A percentile compares a stretch with the other conserved stretches of the same genome.
Evolutionary conservation across 2,113 vertebrate genomes (phyloP).

Genomic region (Sterna hirundo): DNA sequence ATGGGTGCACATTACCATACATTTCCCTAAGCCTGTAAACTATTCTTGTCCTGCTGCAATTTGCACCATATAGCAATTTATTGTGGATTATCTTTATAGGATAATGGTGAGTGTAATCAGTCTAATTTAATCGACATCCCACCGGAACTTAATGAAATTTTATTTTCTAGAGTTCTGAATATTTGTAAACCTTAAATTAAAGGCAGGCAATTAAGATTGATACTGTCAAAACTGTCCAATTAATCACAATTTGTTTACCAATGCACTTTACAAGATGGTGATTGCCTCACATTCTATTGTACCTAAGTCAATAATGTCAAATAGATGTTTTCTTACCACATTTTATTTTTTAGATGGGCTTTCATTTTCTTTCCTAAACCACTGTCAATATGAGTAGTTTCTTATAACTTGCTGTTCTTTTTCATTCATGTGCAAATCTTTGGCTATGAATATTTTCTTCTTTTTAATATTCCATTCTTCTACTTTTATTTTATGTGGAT

Average conservation of each 20-base stretch:
- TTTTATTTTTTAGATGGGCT: neutral
- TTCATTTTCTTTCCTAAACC: neutral
- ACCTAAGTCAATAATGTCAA: neutral
- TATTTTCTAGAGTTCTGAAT: constrained; percentile 42
- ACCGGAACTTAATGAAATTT: constrained; percentile 35
- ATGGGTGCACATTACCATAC: constrained; percentile 24
- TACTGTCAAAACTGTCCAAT: neutral
- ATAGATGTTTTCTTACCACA: neutral
- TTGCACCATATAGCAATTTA: constrained; percentile 46
- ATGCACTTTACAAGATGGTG: neutral
- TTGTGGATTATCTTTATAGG: constrained; percentile 41
- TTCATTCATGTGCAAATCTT: neutral
- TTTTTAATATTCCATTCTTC: neutral
- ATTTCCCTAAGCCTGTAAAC: constrained; percentile 40
- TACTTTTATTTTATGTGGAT: neutral
- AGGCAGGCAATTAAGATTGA: constrained; percentile 28
- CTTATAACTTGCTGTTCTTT: neutral
- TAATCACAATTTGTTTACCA: constrained; percentile 30
- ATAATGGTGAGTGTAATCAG: constrained; percentile 36
- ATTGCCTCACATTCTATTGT: neutral
- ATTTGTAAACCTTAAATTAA: constrained; percentile 41
- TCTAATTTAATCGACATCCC: constrained; percentile 67
- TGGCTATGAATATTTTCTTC: neutral
- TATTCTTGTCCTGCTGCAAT: constrained; percentile 30
- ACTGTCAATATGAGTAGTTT: neutral